Percentiles rank a stretch among this genome's conserved stretches.
phyloP scores from a whole-genome alignment of 2,797 vertebrate genomes.

The Epinephelus malabaricus region DNA sequence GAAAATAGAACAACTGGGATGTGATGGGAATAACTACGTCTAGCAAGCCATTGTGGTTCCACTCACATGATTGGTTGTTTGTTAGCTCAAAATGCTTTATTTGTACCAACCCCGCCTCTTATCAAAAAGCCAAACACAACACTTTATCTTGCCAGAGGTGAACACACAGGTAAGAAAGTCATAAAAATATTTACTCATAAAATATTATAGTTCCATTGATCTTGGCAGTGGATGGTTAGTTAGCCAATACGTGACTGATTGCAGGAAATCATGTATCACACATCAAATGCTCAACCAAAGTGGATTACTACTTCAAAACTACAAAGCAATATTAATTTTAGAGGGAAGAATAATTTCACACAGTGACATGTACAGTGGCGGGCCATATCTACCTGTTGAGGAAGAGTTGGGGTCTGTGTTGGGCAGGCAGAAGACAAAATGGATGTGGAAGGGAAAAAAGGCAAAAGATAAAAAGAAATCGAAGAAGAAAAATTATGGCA shows the following conservation, averaged over 20 bases:
- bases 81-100: neutral
- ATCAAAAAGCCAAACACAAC: neutral
- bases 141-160: neutral
- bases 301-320: neutral
- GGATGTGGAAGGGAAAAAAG: constrained; percentile 55
- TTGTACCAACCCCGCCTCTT: neutral
- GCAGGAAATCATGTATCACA: constrained; percentile 2
- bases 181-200: neutral
- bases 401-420: constrained; percentile 90
- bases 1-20: constrained; percentile 9
- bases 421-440: constrained; percentile 88
- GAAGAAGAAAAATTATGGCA: constrained; percentile 68
- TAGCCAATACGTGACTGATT: neutral
- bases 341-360: constrained; percentile 19
- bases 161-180: neutral
- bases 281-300: constrained; percentile 10
- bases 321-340: neutral
- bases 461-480: constrained; percentile 69
- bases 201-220: neutral
- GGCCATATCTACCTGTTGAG: constrained; percentile 87
- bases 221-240: constrained; percentile 15
- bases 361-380: constrained; percentile 29
- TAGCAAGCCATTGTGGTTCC: neutral
- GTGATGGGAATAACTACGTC: neutral
- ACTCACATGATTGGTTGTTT: neutral